Percentiles rank a stretch among this genome's conserved stretches.
Conservation (phyloP, 2,113 vertebrate species). For the Corydoras sp. region DNA sequence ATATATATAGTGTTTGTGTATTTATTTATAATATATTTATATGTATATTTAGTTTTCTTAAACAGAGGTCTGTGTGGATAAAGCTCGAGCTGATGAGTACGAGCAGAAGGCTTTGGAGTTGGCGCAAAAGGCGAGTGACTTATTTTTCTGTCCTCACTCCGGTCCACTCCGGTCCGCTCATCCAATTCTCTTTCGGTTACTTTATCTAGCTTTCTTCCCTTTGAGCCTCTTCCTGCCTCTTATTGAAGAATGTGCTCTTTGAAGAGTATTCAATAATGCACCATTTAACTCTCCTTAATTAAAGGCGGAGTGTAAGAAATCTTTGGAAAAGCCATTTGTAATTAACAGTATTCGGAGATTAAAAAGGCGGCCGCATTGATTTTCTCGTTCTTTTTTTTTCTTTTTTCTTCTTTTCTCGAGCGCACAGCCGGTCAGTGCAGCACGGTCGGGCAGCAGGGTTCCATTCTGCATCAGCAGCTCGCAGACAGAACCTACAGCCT, state of each 20-base stretch:
- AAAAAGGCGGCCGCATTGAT: slow-evolving; percentile 45
- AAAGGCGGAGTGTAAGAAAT: slow-evolving; percentile 44
- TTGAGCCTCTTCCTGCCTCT: not conserved
- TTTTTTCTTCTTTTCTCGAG: slow-evolving; percentile 5
- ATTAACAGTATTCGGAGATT: slow-evolving; percentile 50
- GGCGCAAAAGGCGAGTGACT: slow-evolving; percentile 76
- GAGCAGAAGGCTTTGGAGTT: slow-evolving; percentile 80
- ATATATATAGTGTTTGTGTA: too few relatives aligned
- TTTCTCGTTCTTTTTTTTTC: slow-evolving; percentile 20
- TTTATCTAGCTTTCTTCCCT: not conserved
- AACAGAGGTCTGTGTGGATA: slow-evolving; percentile 84
- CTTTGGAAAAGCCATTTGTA: slow-evolving; percentile 48
- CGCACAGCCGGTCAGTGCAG: slow-evolving; percentile 33
- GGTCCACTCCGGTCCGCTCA: not conserved
- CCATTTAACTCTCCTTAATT: slow-evolving; percentile 48
- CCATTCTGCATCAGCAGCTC: not conserved
- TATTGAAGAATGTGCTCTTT: slow-evolving; percentile 34
- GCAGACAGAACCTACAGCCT: not conserved
- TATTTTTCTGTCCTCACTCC: not conserved
- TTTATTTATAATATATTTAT: too few relatives aligned
- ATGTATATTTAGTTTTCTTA: not conserved
- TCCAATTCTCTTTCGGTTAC: not conserved
- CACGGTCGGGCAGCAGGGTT: slow-evolving; percentile 2
- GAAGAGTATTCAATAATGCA: slow-evolving; percentile 31
- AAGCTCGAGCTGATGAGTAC: slow-evolving; percentile 80